phyloP scores from a whole-genome alignment of 2,888 invertebrate species.

The Pollenia angustigena region DNA sequence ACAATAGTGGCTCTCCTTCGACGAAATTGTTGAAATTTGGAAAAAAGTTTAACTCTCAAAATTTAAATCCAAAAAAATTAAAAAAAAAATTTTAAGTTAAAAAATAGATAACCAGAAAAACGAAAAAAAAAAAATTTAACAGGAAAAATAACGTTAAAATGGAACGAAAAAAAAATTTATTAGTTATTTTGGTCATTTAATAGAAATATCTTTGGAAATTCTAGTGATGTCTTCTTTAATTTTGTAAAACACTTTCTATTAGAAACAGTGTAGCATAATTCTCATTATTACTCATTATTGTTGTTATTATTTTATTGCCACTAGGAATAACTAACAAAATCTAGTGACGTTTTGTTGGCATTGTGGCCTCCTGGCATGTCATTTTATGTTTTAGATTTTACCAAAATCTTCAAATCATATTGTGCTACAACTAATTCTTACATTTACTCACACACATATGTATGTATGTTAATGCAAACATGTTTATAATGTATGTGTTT shows the following conservation, averaged over 20 bases:
- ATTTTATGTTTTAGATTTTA: conserved; percentile 57
- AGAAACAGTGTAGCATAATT: conserved; percentile 24
- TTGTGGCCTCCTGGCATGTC: conserved; percentile 41
- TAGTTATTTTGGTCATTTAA: too few species aligned
- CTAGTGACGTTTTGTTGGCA: conserved; percentile 50
- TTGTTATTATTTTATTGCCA: conserved; percentile 10
- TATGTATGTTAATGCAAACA: background rate
- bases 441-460: background rate
- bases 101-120: too few species aligned
- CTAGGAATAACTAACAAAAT: conserved; percentile 28
- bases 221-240: too few species aligned
- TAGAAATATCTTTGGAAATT: too few species aligned
- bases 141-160: too few species aligned
- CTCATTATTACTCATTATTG: background rate
- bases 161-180: too few species aligned
- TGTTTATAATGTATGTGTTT: background rate
- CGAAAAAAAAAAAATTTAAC: too few species aligned
- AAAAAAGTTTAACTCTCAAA: too few species aligned
- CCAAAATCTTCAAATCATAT: conserved; percentile 11
- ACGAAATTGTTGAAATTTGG: too few species aligned
- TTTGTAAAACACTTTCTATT: background rate
- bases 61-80: too few species aligned
- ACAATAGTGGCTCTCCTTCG: too few species aligned
- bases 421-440: background rate
- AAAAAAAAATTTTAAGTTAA: too few species aligned